These are phyloP conservation scores for Druon quercuslanigerum DNA, from an alignment of 1,140 invertebrate genomes.

Conservation along the genomic window DNA sequence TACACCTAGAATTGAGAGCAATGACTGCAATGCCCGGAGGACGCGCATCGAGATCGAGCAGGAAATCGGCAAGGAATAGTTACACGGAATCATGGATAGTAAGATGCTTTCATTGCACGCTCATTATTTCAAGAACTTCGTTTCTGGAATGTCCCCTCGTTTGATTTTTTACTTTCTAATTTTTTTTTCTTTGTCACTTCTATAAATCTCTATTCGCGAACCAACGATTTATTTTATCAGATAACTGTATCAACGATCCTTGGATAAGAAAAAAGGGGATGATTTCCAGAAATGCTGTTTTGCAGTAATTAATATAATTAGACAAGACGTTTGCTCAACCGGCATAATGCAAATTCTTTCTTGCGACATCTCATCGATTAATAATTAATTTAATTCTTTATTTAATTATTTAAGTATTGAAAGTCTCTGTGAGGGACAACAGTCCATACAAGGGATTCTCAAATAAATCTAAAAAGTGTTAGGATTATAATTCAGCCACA, in stretches of 20 bases:
- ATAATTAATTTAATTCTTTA: background rate
- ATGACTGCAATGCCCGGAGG: constrained; percentile 23
- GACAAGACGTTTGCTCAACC: background rate
- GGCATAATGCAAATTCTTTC: no score
- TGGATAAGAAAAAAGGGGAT: background rate
- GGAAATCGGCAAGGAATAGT: constrained; percentile 22
- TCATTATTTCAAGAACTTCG: constrained; percentile 29
- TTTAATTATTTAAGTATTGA: background rate
- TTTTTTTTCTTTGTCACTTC: background rate
- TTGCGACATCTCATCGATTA: background rate
- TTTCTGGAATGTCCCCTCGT: constrained; percentile 14
- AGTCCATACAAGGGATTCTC: no score
- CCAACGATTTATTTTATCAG: constrained; percentile 25
- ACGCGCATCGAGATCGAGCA: constrained; percentile 16
- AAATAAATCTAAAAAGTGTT: no score
- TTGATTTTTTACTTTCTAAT: constrained; percentile 22
- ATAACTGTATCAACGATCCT: background rate
- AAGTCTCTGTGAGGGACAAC: no score
- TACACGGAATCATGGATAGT: background rate
- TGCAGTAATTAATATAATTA: constrained; percentile 1
- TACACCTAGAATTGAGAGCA: constrained; percentile 17
- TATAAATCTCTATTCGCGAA: constrained; percentile 3
- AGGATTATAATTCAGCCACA: no score
- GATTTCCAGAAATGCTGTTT: background rate
- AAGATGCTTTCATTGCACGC: constrained; percentile 9